Base-by-base conservation (phyloP, 2,797 vertebrate genomes). In the Clamator glandarius region DNA sequence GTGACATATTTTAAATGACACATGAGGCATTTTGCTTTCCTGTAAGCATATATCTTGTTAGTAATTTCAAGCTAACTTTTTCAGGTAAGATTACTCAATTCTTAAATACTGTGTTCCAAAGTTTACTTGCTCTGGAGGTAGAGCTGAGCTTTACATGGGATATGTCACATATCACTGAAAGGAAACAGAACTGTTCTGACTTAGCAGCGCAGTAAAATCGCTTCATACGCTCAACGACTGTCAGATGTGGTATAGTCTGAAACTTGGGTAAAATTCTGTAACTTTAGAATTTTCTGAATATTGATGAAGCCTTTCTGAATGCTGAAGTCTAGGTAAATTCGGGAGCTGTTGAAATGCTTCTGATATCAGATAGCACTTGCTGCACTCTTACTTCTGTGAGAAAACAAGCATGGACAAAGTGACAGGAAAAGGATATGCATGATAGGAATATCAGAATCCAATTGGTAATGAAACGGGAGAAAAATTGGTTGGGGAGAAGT, bases 181-280 rank as follows among this genome's bases (percentile, higher is more conserved):
- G 39, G 31, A 33, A 81, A 42, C 24, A 80, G 70, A 62, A 28
- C 63, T 15, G 6, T 90, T 74, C 28, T 63, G 28, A 46, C 19
- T 41, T 83, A 52, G 8, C 1, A 1, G 29, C 35, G 63, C 42
- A 46, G 42, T 62, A 26, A 75, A 76, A 82, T 67, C 63, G 13
- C 13, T 55, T 94, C 9, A 9, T 54, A 6, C 0, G 0, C 35
- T 67, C 0, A 1, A 35, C 23, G 90, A 21, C 35, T 72, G 20
- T 89, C 41, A 72, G 41, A 39, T 42, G 35, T 18, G 31, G 28
- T 67, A 20, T 24, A 68, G 28, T 58, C 29, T 78, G 62, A 69
- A 87, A 75, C 35, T 54, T 54, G 23, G 6, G 48, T 72, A 63
- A 75, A 89, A 89, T 26, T n/a, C 41, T 64, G 15, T 78, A 61